A percentile compares a stretch with the other conserved stretches of the same genome.
These are phyloP conservation scores for Solenodon paradoxus DNA, from an alignment of 2,113 vertebrate species.

Conservation along the genomic window DNA sequence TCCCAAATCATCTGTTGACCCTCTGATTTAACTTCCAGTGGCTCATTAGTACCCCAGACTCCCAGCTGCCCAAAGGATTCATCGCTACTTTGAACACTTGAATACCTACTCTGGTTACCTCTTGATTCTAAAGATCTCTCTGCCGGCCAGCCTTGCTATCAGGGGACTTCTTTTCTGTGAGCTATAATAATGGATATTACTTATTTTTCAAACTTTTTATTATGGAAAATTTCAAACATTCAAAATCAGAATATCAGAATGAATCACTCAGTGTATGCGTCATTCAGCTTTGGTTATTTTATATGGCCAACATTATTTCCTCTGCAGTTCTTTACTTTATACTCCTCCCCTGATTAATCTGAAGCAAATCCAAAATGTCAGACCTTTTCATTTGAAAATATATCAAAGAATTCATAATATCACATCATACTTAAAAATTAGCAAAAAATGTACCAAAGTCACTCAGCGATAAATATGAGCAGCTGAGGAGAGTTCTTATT, in stretches of 20 bases:
- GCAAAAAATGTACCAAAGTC: background rate
- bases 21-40: background rate
- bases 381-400: background rate
- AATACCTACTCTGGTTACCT: background rate
- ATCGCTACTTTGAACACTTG: background rate
- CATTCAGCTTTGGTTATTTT: background rate
- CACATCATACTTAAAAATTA: background rate
- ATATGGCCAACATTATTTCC: background rate
- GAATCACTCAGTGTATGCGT: background rate
- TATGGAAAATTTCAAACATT: background rate
- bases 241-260: background rate
- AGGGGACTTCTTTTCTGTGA: background rate
- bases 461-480: background rate
- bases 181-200: background rate
- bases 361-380: background rate
- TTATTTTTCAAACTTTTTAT: background rate
- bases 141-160: background rate
- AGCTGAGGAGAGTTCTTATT: background rate
- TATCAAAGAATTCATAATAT: background rate
- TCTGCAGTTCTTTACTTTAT: background rate
- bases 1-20: background rate
- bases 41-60: accelerated
- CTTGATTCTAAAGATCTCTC: background rate
- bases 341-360: background rate
- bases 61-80: background rate